phyloP scores from a whole-genome alignment of 2,113 vertebrate species.

The Nycticebus coucang region DNA sequence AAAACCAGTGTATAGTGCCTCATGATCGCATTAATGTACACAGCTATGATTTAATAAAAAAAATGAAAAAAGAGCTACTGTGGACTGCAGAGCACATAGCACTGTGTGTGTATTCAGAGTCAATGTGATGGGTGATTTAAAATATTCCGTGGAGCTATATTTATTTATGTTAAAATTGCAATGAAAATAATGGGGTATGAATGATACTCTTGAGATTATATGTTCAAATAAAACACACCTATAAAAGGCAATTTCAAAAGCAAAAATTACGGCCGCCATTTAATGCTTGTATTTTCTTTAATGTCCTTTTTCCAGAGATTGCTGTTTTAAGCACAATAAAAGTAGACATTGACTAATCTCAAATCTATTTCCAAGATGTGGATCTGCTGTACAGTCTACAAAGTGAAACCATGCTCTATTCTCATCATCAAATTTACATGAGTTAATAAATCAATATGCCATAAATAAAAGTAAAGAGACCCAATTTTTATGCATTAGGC shows the following conservation, averaged over 20 bases:
- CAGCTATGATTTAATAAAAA: too few species aligned
- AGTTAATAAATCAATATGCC: background rate
- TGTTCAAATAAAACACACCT: background rate
- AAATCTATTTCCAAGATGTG: background rate
- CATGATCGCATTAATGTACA: too few species aligned
- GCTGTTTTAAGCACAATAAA: conserved; percentile 44
- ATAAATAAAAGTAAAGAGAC: background rate
- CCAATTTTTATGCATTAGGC: background rate
- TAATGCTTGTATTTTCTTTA: conserved; percentile 28
- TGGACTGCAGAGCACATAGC: too few species aligned
- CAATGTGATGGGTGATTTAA: background rate
- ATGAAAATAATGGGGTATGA: background rate
- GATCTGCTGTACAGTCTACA: background rate
- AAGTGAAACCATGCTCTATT: conserved; percentile 30
- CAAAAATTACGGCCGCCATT: conserved; percentile 40
- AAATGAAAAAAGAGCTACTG: too few species aligned
- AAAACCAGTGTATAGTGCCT: too few species aligned
- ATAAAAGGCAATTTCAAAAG: conserved; percentile 41
- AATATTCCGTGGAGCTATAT: background rate
- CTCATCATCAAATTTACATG: background rate
- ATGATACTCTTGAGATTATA: conserved; percentile 14
- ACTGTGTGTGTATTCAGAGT: too few species aligned
- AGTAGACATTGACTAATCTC: background rate
- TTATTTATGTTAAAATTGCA: background rate
- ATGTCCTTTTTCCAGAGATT: background rate